Percentiles rank a stretch among this genome's conserved stretches.
Conservation (phyloP, 2,888 invertebrate genomes). For the Eilema depressum region DNA sequence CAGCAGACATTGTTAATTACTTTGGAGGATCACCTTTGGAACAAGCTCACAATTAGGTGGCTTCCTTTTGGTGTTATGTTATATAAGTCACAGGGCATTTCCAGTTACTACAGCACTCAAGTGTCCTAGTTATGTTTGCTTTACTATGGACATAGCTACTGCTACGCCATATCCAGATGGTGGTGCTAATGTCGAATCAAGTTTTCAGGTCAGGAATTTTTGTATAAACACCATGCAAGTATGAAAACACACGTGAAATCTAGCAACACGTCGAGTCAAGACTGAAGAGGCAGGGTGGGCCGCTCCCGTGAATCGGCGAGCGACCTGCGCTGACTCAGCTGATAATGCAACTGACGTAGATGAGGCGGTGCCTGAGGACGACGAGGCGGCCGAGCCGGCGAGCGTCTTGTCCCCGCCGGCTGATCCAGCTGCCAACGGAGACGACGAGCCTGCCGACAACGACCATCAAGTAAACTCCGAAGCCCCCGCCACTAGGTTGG, state of each 20-base stretch:
- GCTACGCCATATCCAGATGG: constrained; percentile 70
- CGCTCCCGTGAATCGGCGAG: constrained; percentile 70
- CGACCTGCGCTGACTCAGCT: constrained; percentile 78
- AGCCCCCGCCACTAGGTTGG: constrained; percentile 84
- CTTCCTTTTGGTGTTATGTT: constrained; percentile 45
- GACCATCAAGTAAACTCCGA: constrained; percentile 75
- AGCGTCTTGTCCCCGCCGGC: constrained; percentile 65
- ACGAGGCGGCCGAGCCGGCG: constrained; percentile 61
- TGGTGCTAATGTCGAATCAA: constrained; percentile 85
- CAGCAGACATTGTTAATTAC: constrained; percentile 34
- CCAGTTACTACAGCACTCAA: constrained; percentile 48
- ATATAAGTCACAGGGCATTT: constrained; percentile 48
- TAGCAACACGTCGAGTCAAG: constrained; percentile 43
- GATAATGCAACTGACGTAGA: constrained; percentile 79
- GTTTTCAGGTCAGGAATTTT: constrained; percentile 84
- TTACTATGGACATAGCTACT: constrained; percentile 64
- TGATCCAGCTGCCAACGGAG: constrained; percentile 61
- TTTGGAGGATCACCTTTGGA: constrained; percentile 45
- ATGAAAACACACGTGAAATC: constrained; percentile 59
- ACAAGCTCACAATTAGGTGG: constrained; percentile 45
- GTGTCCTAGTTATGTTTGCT: constrained; percentile 57
- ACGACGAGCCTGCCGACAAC: constrained; percentile 67
- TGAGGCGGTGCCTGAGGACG: constrained; percentile 73
- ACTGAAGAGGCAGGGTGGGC: constrained; percentile 73
- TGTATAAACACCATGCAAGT: constrained; percentile 64